Percentiles rank a stretch among this genome's conserved stretches.
Conservation (phyloP, 2,113 vertebrate genomes). For the Heterotis niloticus region DNA sequence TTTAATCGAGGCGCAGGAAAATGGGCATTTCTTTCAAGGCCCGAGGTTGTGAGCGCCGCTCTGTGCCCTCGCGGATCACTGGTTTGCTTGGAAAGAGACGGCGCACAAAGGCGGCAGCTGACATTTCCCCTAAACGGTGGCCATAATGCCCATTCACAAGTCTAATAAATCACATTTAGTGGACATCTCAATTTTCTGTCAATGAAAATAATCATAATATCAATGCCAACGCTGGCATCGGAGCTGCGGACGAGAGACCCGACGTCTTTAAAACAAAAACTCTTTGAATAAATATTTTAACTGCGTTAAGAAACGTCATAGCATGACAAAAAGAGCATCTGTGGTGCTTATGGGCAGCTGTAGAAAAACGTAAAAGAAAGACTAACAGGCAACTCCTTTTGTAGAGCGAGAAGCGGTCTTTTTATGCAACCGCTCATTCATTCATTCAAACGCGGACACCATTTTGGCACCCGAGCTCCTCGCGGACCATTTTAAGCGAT, state of each 20-base stretch:
- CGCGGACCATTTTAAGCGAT: slow-evolving; percentile 51
- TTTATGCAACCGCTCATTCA: slow-evolving; percentile 54
- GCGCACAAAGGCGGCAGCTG: slow-evolving; percentile 89
- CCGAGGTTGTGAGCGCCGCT: slow-evolving; percentile 88
- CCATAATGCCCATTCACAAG: slow-evolving; percentile 98
- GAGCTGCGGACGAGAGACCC: slow-evolving; percentile 34
- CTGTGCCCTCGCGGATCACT: slow-evolving; percentile 93
- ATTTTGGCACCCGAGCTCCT: slow-evolving; percentile 44
- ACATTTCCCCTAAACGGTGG: slow-evolving; percentile 89
- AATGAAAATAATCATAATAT: slow-evolving; percentile 84
- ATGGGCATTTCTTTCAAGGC: slow-evolving; percentile 77
- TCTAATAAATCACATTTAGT: slow-evolving; percentile 99
- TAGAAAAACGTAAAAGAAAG: not conserved
- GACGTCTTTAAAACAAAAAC: slow-evolving; percentile 46
- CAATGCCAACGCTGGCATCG: slow-evolving; percentile 30
- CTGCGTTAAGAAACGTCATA: slow-evolving; percentile 88
- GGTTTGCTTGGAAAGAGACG: slow-evolving; percentile 95
- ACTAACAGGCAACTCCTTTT: not conserved
- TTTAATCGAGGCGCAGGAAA: slow-evolving; percentile 84
- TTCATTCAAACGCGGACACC: slow-evolving; percentile 55
- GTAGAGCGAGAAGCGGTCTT: not conserved
- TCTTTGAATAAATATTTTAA: slow-evolving; percentile 98
- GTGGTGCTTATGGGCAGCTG: slow-evolving; percentile 62
- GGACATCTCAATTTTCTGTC: slow-evolving; percentile 96
- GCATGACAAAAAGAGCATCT: slow-evolving; percentile 93